A percentile compares a stretch with the other conserved stretches of the same genome.
phyloP scores from a whole-genome alignment of 2,113 vertebrate species.

The Pelusios castaneus region DNA sequence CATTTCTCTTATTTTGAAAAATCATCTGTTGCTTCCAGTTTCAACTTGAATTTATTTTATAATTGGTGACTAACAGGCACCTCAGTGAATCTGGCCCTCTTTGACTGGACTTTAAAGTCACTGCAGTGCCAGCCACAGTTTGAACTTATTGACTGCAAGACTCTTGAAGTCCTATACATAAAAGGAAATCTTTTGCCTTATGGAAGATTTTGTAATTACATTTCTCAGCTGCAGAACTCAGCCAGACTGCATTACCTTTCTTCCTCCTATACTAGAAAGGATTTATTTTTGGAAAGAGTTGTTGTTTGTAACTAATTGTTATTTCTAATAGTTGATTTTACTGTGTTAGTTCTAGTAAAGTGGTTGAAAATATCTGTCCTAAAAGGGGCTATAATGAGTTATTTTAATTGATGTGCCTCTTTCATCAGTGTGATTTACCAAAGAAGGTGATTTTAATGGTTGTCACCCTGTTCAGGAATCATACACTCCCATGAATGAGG shows the following conservation, averaged over 20 bases:
- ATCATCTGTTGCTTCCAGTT: not conserved
- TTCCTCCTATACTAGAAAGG: not conserved
- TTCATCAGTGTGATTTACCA: not conserved
- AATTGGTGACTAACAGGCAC: not conserved
- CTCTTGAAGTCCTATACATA: not conserved
- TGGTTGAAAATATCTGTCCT: not conserved
- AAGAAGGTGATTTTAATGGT: not conserved
- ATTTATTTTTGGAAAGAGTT: not conserved
- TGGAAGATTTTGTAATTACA: not conserved
- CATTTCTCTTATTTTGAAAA: not conserved
- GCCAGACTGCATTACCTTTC: not conserved
- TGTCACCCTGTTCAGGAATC: not conserved
- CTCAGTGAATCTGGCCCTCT: not conserved
- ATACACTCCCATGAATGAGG: not conserved
- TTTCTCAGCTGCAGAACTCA: slow-evolving; percentile 4
- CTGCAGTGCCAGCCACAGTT: not conserved
- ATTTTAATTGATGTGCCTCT: not conserved
- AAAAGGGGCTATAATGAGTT: not conserved
- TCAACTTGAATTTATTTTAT: not conserved
- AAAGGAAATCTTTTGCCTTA: not conserved
- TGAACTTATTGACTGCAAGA: not conserved
- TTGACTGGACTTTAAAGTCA: not conserved
- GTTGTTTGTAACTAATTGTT: not conserved
- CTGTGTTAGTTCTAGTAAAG: not conserved
- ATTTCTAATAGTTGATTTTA: not conserved